These are phyloP conservation scores for Dicyrtoma fusca DNA, from an alignment of 2,888 invertebrate genomes.

Conservation along the genomic window DNA sequence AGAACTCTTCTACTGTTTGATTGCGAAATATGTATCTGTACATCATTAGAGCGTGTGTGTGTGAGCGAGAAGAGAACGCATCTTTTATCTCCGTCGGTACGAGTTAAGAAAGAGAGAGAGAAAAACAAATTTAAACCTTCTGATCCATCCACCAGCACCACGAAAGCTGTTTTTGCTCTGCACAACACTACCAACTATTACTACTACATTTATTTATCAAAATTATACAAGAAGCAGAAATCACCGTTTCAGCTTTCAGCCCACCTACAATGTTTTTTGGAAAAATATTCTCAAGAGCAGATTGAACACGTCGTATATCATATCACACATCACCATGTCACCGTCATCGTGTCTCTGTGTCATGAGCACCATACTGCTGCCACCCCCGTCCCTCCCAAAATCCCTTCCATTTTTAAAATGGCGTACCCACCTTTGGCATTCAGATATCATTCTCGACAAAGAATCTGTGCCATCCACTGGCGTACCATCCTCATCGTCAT, in stretches of 20 bases:
- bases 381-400: not conserved
- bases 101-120: not conserved
- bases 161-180: slow-evolving; percentile 12
- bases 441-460: not conserved
- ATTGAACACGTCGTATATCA: slow-evolving; percentile 26
- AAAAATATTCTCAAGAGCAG: slow-evolving; percentile 12
- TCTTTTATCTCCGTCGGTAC: slow-evolving; percentile 34
- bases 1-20: slow-evolving; percentile 13
- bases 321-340: slow-evolving; percentile 36
- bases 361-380: slow-evolving; percentile 29
- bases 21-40: slow-evolving; percentile 1
- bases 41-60: slow-evolving; percentile 16
- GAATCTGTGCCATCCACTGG: too few species aligned
- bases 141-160: slow-evolving; percentile 36
- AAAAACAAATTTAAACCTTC: slow-evolving; percentile 14
- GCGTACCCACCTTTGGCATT: not conserved
- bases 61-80: slow-evolving; percentile 29
- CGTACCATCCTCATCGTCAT: too few species aligned
- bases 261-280: slow-evolving; percentile 6
- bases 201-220: not conserved
- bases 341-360: slow-evolving; percentile 31
- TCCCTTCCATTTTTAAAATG: not conserved
- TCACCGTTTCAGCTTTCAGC: slow-evolving; percentile 18
- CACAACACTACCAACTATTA: slow-evolving; percentile 7
- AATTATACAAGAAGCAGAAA: not conserved